Percentiles rank a stretch among this genome's conserved stretches.
These are phyloP conservation scores for Dinomys branickii DNA, from an alignment of 2,113 vertebrate species.

Conservation along the genomic window DNA sequence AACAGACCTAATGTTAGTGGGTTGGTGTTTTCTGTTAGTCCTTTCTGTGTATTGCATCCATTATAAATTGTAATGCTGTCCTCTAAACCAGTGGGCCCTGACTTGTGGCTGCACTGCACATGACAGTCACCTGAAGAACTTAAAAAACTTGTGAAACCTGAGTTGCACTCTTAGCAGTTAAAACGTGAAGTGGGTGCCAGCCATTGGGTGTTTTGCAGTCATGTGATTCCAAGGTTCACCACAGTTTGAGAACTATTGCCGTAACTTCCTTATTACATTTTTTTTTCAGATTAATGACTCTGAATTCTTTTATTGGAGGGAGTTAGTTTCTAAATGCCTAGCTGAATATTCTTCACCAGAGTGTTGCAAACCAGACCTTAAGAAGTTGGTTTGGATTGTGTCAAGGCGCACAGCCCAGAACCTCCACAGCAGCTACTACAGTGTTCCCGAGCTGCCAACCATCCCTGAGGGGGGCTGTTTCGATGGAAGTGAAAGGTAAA, in stretches of 20 bases:
- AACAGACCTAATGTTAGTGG: slow-evolving; percentile 7
- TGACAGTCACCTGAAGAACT: not conserved
- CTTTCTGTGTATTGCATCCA: not conserved
- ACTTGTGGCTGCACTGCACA: not conserved
- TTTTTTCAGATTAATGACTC: slow-evolving; percentile 90
- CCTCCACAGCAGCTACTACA: slow-evolving; percentile 94
- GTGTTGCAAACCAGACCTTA: slow-evolving; percentile 97
- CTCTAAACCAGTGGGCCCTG: not conserved
- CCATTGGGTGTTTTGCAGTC: not conserved
- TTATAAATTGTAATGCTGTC: not conserved
- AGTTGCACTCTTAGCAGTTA: not conserved
- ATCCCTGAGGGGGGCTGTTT: slow-evolving; percentile 93
- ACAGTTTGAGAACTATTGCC: not conserved
- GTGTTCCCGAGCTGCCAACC: slow-evolving; percentile 94
- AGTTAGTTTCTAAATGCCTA: slow-evolving; percentile 94
- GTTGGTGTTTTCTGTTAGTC: not conserved
- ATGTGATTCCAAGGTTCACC: not conserved
- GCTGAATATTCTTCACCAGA: slow-evolving; percentile 95
- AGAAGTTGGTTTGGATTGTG: slow-evolving; percentile 96
- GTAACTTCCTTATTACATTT: slow-evolving; percentile 1
- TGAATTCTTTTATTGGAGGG: slow-evolving; percentile 94
- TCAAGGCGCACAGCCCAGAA: slow-evolving; percentile 96
- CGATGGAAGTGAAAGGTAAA: slow-evolving; percentile 93
- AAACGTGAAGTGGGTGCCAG: not conserved
- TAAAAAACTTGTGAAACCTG: not conserved